Evolutionary conservation across 1,140 invertebrate genomes (phyloP), one percentile per base, ranked within the genome.

Genomic region (Hermetia illucens): DNA sequence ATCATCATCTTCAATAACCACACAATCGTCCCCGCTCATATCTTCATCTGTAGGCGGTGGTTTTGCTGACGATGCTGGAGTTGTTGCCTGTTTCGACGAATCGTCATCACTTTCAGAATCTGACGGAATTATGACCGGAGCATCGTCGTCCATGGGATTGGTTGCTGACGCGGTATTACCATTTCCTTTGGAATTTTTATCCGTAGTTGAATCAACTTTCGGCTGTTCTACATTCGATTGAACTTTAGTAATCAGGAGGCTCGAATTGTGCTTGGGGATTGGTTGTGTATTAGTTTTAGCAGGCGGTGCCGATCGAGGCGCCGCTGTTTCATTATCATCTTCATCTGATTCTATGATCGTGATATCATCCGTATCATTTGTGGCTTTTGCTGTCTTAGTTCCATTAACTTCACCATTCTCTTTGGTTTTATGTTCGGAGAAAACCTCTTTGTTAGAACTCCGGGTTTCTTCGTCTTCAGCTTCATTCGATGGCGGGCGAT

Each of bases 1-100:
- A 10, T 64, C 64, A 42, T 79, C 77, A 45, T 72, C 72, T 27
- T 67, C 68, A 44, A 75, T 71, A 15, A 69, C 66, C 27, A 70
- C 65, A 47, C 75, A 70, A 37, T 71, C 72, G 44, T 74, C 64
- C 49, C 74, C 71, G 49, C 70, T 67, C 40, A 62, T 59, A 34
- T 62, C 59, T 12, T 61, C 54, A 17, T 47, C 51, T 17, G 36
- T 6, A 21, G 10, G n/a, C 5, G 12, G 25, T 24, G 20, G 34
- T 41, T 18, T 29, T 20, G 21, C 15, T 13, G 17, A 27, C 32
- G n/a, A 13, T 18, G 15, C 38, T 31, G 21, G 39, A 43, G 15
- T 41, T 40, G 43, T 49, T 44, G 21, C 27, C 22, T 17, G 32
- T 12, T 21, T 33, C 9, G 22, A 32, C 10, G 13, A 15, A 6